Evolutionary conservation across 1,140 invertebrate species (phyloP), one percentile per base, ranked within the genome.

Genomic region (Bombus confusus): DNA sequence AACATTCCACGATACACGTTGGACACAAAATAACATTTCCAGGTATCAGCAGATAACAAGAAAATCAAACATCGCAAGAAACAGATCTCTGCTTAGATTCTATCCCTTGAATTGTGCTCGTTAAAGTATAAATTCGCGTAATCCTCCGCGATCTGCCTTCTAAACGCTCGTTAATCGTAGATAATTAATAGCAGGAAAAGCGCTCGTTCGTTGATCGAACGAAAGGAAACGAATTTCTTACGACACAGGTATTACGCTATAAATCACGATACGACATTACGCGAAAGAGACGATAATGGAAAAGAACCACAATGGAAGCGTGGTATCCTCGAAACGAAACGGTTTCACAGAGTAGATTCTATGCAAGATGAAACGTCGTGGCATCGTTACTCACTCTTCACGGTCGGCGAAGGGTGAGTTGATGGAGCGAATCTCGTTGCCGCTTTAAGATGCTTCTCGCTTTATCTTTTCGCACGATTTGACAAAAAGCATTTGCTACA

Each of bases 381-480:
- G 41, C 57, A 64, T 90, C 79, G 85, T 87, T 82, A 87, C n/a
- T 83, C 82, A 68, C 43, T 84, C 77, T 75, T 85, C 72, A 80
- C 75, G 39, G 34, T 34, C 66, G 80, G 69, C 68, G 64, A 78
- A 74, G 77, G 68, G 75, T 59, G 47, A 68, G 74, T 66, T 69
- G 81, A 90, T 90, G 73, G 80, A 52, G 80, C 83, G 83, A 77
- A 43, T 68, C 81, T 91, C 84, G 77, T 91, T 90, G 68, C 57
- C 73, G 87, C 83, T 90, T 85, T 85, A 91, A 86, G 47, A 77
- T 79, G 82, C 71, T 64, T 52, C 71, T 59, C 76, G 85, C 86
- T 92, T 92, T 93, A 91, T 92, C 91, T 92, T 92, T 88, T 92
- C 91, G 88, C 89, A 84, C 91, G 91, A 92, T 93, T 93, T 93